phyloP scores from a whole-genome alignment of 1,140 invertebrate genomes.

The Euura lappo region DNA sequence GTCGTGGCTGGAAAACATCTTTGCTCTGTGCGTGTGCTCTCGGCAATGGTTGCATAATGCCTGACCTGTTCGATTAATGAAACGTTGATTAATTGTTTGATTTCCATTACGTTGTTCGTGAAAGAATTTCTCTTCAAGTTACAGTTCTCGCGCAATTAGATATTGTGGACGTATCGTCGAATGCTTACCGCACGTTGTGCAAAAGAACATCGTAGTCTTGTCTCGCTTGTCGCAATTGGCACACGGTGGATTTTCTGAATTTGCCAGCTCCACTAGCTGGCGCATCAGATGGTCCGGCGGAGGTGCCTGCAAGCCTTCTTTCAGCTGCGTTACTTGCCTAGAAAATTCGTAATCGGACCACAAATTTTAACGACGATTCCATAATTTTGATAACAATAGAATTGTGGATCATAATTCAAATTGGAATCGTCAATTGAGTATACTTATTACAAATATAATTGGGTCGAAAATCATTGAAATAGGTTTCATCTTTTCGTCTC shows the following conservation, averaged over 20 bases:
- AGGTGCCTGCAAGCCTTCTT: conserved; percentile 66
- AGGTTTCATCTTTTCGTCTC: too few species aligned
- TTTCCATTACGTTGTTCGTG: background rate
- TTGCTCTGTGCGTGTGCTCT: conserved; percentile 74
- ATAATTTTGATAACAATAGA: conserved; percentile 6
- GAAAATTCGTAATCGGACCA: conserved; percentile 23
- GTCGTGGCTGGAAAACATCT: conserved; percentile 77
- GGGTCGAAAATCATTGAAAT: too few species aligned
- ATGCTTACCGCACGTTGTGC: conserved; percentile 71
- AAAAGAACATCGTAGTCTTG: conserved; percentile 71
- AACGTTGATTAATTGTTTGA: conserved; percentile 1
- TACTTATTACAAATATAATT: too few species aligned
- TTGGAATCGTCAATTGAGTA: too few species aligned
- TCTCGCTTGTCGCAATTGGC: conserved; percentile 75
- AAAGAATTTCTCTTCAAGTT: background rate
- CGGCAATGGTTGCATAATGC: conserved; percentile 72
- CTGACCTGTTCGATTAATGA: conserved; percentile 63
- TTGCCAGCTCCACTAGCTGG: conserved; percentile 70
- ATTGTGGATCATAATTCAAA: conserved; percentile 6
- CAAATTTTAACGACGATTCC: too few species aligned
- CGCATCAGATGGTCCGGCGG: conserved; percentile 69
- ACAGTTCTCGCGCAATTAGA: background rate
- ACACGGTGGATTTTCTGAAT: conserved; percentile 72
- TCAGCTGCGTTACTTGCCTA: conserved; percentile 67
- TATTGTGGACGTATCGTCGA: too few species aligned